These are phyloP conservation scores for Chymomyza caudatula DNA, from an alignment of 2,888 invertebrate species.

Conservation along the genomic window DNA sequence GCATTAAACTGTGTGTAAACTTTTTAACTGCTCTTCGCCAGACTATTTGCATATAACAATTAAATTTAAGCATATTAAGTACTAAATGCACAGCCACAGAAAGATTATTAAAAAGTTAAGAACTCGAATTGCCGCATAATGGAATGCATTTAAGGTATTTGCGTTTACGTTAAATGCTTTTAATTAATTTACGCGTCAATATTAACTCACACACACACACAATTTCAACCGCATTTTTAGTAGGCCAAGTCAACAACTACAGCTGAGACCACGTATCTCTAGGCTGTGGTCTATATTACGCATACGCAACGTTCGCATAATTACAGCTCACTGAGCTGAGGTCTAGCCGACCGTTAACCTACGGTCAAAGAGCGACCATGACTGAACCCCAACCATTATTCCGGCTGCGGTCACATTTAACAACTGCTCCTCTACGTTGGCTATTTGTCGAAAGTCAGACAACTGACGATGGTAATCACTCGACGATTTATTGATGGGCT, in stretches of 20 bases:
- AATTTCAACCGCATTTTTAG: neutral
- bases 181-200: conserved; percentile 49
- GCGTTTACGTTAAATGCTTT: conserved; percentile 52
- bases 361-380: too few species aligned
- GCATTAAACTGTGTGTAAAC: conserved; percentile 38
- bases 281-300: conserved; percentile 16
- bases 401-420: conserved; percentile 58
- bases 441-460: conserved; percentile 39
- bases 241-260: neutral
- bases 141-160: conserved; percentile 57
- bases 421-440: conserved; percentile 45
- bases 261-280: neutral
- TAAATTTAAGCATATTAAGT: neutral
- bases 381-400: too few species aligned
- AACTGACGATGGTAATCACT: conserved; percentile 19
- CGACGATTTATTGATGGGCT: conserved; percentile 34
- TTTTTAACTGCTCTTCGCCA: conserved; percentile 20
- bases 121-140: conserved; percentile 56
- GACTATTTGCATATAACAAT: neutral
- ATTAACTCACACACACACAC: neutral
- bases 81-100: neutral
- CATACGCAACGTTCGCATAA: conserved; percentile 50
- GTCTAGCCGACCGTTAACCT: neutral
- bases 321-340: conserved; percentile 26
- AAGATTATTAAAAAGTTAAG: conserved; percentile 58